Base-by-base conservation (phyloP, 2,797 vertebrate species). In the Paguma larvata region DNA sequence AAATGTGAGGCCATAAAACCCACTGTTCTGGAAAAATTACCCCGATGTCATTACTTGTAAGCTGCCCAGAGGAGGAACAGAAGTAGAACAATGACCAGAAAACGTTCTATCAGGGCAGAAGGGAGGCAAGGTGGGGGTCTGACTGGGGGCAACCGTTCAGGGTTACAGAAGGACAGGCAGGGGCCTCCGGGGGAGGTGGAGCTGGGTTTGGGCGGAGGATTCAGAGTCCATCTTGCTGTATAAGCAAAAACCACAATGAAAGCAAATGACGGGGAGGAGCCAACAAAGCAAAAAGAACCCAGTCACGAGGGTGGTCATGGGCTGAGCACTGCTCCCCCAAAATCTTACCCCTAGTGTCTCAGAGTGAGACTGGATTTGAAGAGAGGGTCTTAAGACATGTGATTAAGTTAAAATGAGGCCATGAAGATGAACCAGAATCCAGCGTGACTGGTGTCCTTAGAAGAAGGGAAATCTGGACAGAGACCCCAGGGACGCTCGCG, bases 211-310 rank as follows among this genome's bases (percentile, higher is more conserved):
- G 89, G 44, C n/a, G 51, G 7, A 9, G 18, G 72, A 34, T 19
- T 34, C 73, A 11, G 82, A 48, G 63, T 30, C 59, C 41, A 0
- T 1, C 48, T 94, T 1, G 0, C 67, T 4, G 2, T 1, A 3
- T 3, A 38, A 34, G 68, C 9, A 12, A 90, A 56, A 80, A 7
- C 27, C 16, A 23, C 0, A 1, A 14, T 4, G 11, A 46, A 27
- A 51, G 5, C 30, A 34, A 63, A 82, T 3, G 19, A 30, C 0
- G 0, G 2, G 30, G 44, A 3, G 32, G 62, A 34, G 2, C 23
- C 23, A 46, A 68, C 15, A 73, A 6, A 10, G 21, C 27, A 65
- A 9, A 62, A 67, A 41, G 27, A 73, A 46, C 78, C 30, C 14
- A 3, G 34, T 62, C 44, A 6, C 0, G 2, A 59, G 3, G 30